Evolutionary conservation across 1,140 invertebrate genomes (phyloP), one percentile per base, ranked within the genome.

Genomic region (Conopomorpha cramerella): DNA sequence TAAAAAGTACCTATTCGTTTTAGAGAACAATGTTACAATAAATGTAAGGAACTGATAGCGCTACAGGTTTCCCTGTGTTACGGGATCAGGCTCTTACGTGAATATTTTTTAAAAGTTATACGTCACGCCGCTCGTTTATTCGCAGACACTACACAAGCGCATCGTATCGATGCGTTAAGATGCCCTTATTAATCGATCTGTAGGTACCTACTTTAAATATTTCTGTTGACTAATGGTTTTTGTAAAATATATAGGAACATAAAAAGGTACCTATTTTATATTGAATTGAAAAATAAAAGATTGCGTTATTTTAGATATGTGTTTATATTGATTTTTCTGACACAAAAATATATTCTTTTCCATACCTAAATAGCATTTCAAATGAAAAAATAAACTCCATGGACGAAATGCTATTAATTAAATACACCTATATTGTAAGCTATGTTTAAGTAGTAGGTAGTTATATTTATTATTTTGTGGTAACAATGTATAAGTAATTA

Each of bases 371-470:
- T n/a, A n/a, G n/a, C n/a, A n/a, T n/a, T 49, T 61, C 51, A 54
- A 45, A 57, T 71, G 66, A 63, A 73, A 73, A 73, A 73, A 73
- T 73, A 73, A 71, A 71, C 51, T 66, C 67, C 60, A 58, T 47
- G 55, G 58, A 48, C 44, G 28, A 51, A 43, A 49, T 38, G 36
- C 18, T 34, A 43, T 46, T 30, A 41, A n/a, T n/a, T n/a, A 39
- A 32, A 41, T 26, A 30, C 34, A 27, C 38, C 25, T 34, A 34
- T 23, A 19, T 19, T 25, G 19, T 23, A 17, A n/a, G n/a, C n/a
- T 34, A 34, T 19, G 16, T 19, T 13, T 34, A 34, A 23, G 25
- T 34, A 34, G 25, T 19, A 34, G 17, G 15, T 31, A 31, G 3
- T 30, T 30, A 15, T 15, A 30, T 30, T 23, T 19, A 19, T 19